A percentile compares a stretch with the other conserved stretches of the same genome.
phyloP scores from a whole-genome alignment of 1,140 invertebrate genomes.

The Panulirus ornatus region DNA sequence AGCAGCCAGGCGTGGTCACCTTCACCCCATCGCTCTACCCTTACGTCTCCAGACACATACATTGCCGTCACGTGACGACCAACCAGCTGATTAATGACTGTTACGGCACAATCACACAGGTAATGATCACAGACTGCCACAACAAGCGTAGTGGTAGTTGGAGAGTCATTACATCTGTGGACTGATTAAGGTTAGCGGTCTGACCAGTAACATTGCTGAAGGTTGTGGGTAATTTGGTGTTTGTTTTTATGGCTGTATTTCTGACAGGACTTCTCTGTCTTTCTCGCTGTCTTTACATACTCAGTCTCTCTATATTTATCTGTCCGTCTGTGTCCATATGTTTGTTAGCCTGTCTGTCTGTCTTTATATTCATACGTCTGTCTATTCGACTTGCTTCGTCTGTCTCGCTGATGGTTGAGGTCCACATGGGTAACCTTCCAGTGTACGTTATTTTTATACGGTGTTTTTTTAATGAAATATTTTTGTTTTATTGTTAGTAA shows the following conservation, averaged over 20 bases:
- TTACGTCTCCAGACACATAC: not conserved
- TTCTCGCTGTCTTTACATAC: not conserved
- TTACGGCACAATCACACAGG: conserved; percentile 51
- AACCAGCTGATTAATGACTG: conserved; percentile 48
- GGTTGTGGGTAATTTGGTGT: not conserved
- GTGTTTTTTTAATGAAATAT: no score
- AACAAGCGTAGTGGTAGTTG: not conserved
- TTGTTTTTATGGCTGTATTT: not conserved
- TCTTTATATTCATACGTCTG: no score
- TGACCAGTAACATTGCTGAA: not conserved
- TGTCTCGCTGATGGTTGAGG: no score
- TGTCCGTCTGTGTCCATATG: not conserved
- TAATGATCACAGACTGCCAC: conserved; percentile 53
- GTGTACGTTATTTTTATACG: no score
- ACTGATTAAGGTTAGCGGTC: no score
- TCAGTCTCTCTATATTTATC: not conserved
- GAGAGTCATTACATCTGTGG: no score
- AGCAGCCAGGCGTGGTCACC: not conserved
- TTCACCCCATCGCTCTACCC: not conserved
- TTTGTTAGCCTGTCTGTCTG: no score
- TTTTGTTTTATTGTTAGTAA: no score
- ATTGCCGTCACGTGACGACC: conserved; percentile 19
- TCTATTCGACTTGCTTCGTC: no score
- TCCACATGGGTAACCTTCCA: no score
- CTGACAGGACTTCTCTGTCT: not conserved